Conservation (phyloP, 35 echinoderm and acorn worm species). For the Heliocidaris erythrogramma region DNA sequence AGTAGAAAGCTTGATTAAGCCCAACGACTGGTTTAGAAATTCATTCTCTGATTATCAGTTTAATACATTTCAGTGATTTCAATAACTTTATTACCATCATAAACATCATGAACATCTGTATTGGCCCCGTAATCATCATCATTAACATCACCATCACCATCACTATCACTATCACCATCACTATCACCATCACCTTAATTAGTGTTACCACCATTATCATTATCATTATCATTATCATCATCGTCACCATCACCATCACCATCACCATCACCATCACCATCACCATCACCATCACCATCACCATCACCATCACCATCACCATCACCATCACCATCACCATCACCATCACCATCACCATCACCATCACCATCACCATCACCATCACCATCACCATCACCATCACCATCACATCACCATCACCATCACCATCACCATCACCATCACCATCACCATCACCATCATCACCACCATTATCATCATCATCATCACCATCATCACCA, state of each 20-base stretch:
- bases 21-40: no score
- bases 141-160: not conserved
- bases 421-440: slow-evolving; percentile 13
- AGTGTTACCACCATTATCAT: not conserved
- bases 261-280: slow-evolving; percentile 36
- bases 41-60: no score
- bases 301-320: not conserved
- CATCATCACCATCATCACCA: slow-evolving; percentile 5
- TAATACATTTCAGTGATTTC: no score
- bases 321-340: slow-evolving; percentile 22
- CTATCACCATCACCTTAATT: not conserved
- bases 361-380: not conserved
- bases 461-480: slow-evolving; percentile 40
- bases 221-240: not conserved
- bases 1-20: no score
- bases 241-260: not conserved
- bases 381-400: slow-evolving; percentile 14
- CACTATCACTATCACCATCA: not conserved
- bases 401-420: not conserved
- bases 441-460: slow-evolving; percentile 20
- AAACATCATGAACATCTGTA: no score
- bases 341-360: slow-evolving; percentile 36
- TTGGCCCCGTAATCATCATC: not conserved
- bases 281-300: not conserved
- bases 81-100: no score